Base-by-base conservation (phyloP, 2,888 invertebrate genomes). In the Polymixis lichenea region DNA sequence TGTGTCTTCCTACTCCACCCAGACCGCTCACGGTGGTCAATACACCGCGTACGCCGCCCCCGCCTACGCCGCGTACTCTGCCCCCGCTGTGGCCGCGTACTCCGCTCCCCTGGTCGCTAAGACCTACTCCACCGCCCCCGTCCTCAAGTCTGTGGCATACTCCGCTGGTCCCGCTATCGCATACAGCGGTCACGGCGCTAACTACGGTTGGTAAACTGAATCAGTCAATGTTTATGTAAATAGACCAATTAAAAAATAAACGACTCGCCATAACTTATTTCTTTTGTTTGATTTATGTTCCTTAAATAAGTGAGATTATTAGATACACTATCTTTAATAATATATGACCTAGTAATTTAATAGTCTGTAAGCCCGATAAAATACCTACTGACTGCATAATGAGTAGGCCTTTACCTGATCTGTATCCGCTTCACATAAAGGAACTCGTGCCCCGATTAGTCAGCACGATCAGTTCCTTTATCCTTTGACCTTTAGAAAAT, bases 161-260 rank as follows among this genome's bases (percentile, higher is more conserved):
- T 96, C 96, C 66, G 97, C 97, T 80, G 97, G 97, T 66, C 97
- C 97, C 85, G 97, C 97, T 92, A 95, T 97, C 89, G 94, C 97
- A 83, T 98, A 97, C 96, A 96, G 97, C 89, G 97, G 97, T 81
- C 96, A 97, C 84, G 97, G 97, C 86, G 97, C 97, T 84, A 97
- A 97, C 90, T 97, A 97, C 92, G 97, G 96, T 87, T 98, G 97
- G 97, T 98, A 97, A 97, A 93, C 93, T 92, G 92, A 91, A 92
- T 92, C 90, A 80, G 43, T 46, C 43, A 83, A 81, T 86, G 74
- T 85, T 84, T 80, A 86, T 94, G 91, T 93, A 91, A 91, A 93
- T 94, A 94, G 86, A 91, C 83, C 75, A 91, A 89, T 89, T 87
- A 78, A 88, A 86, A 77, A 92, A 86, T 87, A 91, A 91, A 93